Evolutionary conservation across 2,888 invertebrate genomes (phyloP), one percentile per base, ranked within the genome.

Genomic region (Aphidius colemani): DNA sequence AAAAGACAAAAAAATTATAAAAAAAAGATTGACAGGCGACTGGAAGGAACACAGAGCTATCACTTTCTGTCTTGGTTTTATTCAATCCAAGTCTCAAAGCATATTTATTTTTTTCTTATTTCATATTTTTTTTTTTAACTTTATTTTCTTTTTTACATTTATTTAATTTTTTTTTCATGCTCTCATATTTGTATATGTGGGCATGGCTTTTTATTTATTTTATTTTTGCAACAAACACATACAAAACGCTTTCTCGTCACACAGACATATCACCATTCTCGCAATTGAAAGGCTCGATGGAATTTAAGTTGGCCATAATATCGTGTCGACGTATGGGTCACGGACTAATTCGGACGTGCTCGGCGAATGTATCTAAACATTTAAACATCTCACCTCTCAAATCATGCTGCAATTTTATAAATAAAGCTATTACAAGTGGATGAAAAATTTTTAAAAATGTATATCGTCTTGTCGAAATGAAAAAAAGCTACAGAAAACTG

Each of bases 21-120:
- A 61, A 62, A 62, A 67, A 58, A 67, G 67, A 68, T 63, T 67
- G 68, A 67, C 68, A 64, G 68, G 68, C 67, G 64, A 70, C 67
- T 59, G 67, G 64, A 67, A 66, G 69, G 67, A 67, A 69, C 65
- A 66, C 64, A 68, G 66, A 63, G 70, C 70, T 68, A 70, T 70
- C 70, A 69, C 71, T 71, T 71, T 71, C 71, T 70, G 70, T 64
- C 49, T 43, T 11, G 63, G 63, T 65, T 30, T 64, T 65, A 58
- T 66, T 67, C 65, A 68, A 66, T 67, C 53, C 57, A 53, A 59
- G 65, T 63, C 56, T 66, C 59, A 59, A 59, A 57, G 30, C 30
- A 30, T 30, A 30, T 30, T 30, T 45, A 48, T 30, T 10, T 66
- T 66, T 67, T 62, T 56, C 62, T 66, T 18, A 18, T 18, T 18